Conservation (phyloP, 2,797 vertebrate species). For the Enteromius trimaculatus region DNA sequence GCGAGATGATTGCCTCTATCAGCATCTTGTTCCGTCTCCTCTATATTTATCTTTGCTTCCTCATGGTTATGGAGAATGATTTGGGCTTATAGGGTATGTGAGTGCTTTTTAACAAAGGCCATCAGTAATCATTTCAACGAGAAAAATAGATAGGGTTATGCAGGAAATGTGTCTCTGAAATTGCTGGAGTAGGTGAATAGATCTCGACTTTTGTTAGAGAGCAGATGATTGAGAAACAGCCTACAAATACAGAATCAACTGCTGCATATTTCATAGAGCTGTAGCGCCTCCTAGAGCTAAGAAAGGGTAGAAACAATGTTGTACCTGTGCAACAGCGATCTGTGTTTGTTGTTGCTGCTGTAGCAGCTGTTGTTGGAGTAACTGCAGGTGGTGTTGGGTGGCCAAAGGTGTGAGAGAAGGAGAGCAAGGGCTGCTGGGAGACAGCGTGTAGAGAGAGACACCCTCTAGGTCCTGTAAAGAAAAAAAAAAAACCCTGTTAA, state of each 20-base stretch:
- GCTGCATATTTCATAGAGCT: neutral
- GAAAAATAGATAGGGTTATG: slow-evolving; percentile 3
- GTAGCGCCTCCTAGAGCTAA: slow-evolving; percentile 11
- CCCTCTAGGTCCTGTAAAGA: slow-evolving; percentile 76
- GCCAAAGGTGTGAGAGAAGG: slow-evolving; percentile 80
- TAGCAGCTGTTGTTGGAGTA: slow-evolving; percentile 87
- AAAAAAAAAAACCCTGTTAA: neutral
- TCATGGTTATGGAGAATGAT: slow-evolving; percentile 8
- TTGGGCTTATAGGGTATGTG: neutral
- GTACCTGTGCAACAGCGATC: slow-evolving; percentile 84
- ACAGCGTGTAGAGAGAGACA: slow-evolving; percentile 72
- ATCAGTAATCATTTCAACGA: neutral
- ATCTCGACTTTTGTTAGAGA: too few relatives aligned
- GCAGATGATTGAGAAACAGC: neutral
- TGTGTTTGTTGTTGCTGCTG: slow-evolving; percentile 89
- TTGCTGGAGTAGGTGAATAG: neutral
- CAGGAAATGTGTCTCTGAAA: slow-evolving; percentile 1
- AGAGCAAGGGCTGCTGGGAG: slow-evolving; percentile 76
- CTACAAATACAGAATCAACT: neutral
- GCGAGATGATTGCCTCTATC: neutral
- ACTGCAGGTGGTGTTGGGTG: slow-evolving; percentile 84
- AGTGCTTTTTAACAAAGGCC: slow-evolving; percentile 5
- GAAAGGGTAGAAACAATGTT: neutral
- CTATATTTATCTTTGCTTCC: slow-evolving; percentile 23
- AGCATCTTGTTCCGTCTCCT: neutral